Conservation (phyloP, 2,113 vertebrate species). For the Nipponia nippon region DNA sequence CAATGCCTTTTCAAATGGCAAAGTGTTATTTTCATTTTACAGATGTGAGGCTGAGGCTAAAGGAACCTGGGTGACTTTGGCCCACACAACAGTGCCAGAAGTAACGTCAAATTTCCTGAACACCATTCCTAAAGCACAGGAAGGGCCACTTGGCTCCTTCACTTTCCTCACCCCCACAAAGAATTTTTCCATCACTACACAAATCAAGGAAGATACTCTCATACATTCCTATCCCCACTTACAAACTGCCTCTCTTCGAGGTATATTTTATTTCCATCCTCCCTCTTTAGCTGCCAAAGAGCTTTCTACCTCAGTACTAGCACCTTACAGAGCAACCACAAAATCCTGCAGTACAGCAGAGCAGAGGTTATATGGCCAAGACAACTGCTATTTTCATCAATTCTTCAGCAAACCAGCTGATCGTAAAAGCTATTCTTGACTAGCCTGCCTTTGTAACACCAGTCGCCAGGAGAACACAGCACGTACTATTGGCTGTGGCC, state of each 20-base stretch:
- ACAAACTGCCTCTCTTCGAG: not conserved
- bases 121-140: not conserved
- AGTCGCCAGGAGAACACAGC: constrained; percentile 34
- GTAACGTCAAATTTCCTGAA: not conserved
- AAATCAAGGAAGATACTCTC: not conserved
- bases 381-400: constrained; percentile 42
- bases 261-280: not conserved
- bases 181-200: not conserved
- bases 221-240: not conserved
- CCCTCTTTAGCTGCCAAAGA: not conserved
- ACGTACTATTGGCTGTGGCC: constrained; percentile 38
- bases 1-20: not conserved
- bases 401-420: constrained; percentile 50
- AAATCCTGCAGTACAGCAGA: not conserved
- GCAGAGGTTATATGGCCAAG: constrained; percentile 6
- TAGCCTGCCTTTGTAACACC: constrained; percentile 28
- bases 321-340: not conserved
- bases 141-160: not conserved
- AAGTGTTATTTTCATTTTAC: not conserved
- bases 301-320: not conserved
- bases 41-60: not conserved
- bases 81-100: not conserved
- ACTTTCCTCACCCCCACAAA: not conserved
- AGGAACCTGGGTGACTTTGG: not conserved
- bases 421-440: constrained; percentile 31